phyloP scores from a whole-genome alignment of 2,113 vertebrate genomes.

The Leucopsar rothschildi region DNA sequence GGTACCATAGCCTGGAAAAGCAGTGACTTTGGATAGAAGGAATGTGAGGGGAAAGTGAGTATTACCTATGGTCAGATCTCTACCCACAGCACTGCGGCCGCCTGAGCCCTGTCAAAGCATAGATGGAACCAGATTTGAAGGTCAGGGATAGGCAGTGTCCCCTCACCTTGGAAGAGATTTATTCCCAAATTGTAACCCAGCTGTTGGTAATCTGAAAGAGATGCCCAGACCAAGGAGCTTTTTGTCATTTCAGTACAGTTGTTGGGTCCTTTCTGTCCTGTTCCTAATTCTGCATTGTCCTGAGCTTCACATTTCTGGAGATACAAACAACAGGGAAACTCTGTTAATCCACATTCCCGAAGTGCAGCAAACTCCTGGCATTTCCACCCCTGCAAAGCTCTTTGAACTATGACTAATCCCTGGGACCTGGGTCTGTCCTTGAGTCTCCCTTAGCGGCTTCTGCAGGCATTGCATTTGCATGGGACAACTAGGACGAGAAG shows the following conservation, averaged over 20 bases:
- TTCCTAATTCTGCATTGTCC: neutral
- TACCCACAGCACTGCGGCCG: neutral
- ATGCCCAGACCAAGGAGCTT: neutral
- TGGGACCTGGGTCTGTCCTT: neutral
- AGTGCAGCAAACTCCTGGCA: neutral
- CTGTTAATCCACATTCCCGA: neutral
- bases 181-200: constrained; percentile 64
- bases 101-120: neutral
- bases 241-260: neutral
- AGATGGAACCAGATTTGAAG: neutral
- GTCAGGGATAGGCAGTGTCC: neutral
- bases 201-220: constrained; percentile 59
- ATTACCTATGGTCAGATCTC: neutral
- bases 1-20: neutral
- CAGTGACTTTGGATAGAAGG: neutral
- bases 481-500: neutral
- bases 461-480: neutral
- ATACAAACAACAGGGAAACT: neutral
- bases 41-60: neutral
- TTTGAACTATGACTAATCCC: neutral
- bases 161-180: constrained; percentile 73
- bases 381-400: neutral
- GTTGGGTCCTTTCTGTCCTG: constrained; percentile 2
- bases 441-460: neutral
- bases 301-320: constrained; percentile 41